A percentile compares a stretch with the other conserved stretches of the same genome.
These are phyloP conservation scores for Miltochrista miniata DNA, from an alignment of 2,888 invertebrate genomes.

Conservation along the genomic window DNA sequence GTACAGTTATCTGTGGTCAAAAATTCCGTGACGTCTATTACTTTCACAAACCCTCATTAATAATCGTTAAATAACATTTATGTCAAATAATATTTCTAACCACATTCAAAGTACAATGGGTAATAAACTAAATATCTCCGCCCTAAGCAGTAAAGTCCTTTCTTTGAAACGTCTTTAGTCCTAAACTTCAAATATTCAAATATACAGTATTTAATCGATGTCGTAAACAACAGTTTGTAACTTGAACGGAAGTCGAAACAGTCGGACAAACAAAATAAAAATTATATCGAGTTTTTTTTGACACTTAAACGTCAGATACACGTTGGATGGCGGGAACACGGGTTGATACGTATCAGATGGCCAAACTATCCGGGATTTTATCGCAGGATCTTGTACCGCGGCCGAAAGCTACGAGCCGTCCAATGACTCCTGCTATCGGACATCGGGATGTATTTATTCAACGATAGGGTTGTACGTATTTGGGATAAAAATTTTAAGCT, in stretches of 20 bases:
- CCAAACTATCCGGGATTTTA: slow-evolving; percentile 54
- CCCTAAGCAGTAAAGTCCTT: slow-evolving; percentile 5
- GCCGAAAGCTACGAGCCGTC: slow-evolving; percentile 51
- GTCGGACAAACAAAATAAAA: slow-evolving; percentile 1
- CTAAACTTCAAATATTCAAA: slow-evolving; percentile 12
- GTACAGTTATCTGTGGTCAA: background rate
- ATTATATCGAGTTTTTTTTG: slow-evolving; percentile 9
- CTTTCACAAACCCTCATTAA: background rate
- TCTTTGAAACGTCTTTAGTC: slow-evolving; percentile 5
- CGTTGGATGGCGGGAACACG: slow-evolving; percentile 47
- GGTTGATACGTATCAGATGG: slow-evolving; percentile 60
- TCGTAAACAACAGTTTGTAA: slow-evolving; percentile 29
- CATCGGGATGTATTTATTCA: slow-evolving; percentile 23
- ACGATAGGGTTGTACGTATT: slow-evolving; percentile 12
- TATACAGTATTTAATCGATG: slow-evolving; percentile 11
- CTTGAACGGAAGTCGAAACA: slow-evolving; percentile 20
- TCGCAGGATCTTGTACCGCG: slow-evolving; percentile 52
- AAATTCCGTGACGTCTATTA: background rate
- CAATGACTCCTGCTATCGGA: slow-evolving; percentile 52
- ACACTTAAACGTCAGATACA: slow-evolving; percentile 31
- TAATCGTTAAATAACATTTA: background rate
- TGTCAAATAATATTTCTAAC: slow-evolving; percentile 2
- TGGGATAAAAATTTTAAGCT: slow-evolving; percentile 10
- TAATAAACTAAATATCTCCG: slow-evolving; percentile 1
- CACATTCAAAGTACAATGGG: slow-evolving; percentile 4